Conservation (phyloP, 2,888 invertebrate species). For the Eilema caniola region DNA sequence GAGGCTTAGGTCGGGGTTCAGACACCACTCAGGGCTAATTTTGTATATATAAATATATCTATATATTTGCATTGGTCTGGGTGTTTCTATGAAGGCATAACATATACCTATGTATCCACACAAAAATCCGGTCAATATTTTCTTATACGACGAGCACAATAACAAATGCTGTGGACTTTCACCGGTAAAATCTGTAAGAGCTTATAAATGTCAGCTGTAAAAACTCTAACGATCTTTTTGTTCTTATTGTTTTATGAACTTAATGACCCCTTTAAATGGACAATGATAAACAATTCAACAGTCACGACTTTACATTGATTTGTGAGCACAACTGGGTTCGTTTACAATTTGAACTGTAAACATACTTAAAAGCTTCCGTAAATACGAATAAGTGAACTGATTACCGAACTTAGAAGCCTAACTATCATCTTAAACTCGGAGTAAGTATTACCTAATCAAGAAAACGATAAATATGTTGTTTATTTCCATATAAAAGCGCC, state of each 20-base stretch:
- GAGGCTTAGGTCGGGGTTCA: too few species aligned
- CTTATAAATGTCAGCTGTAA: slow-evolving; percentile 20
- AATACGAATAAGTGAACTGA: slow-evolving; percentile 12
- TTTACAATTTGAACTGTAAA: slow-evolving; percentile 11
- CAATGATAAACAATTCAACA: background rate
- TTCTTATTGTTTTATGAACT: slow-evolving; percentile 3
- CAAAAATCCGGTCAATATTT: too few species aligned
- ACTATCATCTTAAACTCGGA: background rate
- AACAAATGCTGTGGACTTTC: slow-evolving; percentile 6
- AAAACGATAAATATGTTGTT: too few species aligned
- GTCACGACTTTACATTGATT: slow-evolving; percentile 16
- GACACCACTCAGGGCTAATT: too few species aligned
- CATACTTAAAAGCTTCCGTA: slow-evolving; percentile 6
- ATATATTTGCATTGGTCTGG: too few species aligned
- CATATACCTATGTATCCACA: too few species aligned
- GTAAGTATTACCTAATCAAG: background rate
- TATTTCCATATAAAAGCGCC: background rate
- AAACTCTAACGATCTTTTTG: slow-evolving; percentile 9
- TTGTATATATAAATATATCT: too few species aligned
- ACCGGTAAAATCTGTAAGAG: slow-evolving; percentile 16
- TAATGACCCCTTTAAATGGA: slow-evolving; percentile 1
- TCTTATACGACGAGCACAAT: too few species aligned
- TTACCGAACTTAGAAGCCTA: background rate
- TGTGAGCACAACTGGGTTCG: slow-evolving; percentile 3
- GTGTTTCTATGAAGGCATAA: too few species aligned